These are phyloP conservation scores for Stomorhina lunata DNA, from an alignment of 2,888 invertebrate species.

Conservation along the genomic window DNA sequence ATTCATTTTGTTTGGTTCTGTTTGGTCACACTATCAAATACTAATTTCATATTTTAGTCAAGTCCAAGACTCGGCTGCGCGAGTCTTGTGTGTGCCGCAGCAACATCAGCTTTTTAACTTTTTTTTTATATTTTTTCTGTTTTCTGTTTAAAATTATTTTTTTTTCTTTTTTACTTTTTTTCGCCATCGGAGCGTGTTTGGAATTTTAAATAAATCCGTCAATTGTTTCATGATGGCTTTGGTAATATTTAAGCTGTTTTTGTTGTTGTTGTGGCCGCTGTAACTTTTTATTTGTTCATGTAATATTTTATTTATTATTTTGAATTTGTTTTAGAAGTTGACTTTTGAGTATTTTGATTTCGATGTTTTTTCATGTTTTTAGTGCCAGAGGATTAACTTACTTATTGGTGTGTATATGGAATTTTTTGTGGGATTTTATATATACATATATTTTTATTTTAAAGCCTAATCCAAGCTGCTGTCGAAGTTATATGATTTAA, in stretches of 20 bases:
- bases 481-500: constrained; percentile 4
- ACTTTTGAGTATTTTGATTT: neutral
- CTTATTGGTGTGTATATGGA: neutral
- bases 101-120: constrained; percentile 24
- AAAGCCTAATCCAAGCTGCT: neutral
- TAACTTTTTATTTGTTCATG: constrained; percentile 8
- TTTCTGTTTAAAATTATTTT: constrained; percentile 37
- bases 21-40: constrained; percentile 46
- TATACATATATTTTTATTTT: neutral
- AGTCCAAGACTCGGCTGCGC: constrained; percentile 52
- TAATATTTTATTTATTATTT: constrained; percentile 51
- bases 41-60: constrained; percentile 65
- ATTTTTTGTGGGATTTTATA: neutral
- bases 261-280: neutral
- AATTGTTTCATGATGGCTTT: constrained; percentile 47
- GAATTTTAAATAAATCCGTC: constrained; percentile 71
- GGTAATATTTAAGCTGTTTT: constrained; percentile 3
- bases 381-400: neutral
- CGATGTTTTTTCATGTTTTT: neutral
- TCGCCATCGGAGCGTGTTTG: constrained; percentile 65
- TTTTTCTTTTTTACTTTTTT: constrained; percentile 26
- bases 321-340: constrained; percentile 23
- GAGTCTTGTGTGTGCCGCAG: constrained; percentile 22
- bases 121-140: constrained; percentile 3
- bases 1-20: constrained; percentile 10